Evolutionary conservation across 2,797 vertebrate genomes (phyloP).

Genomic region (Parauchenoglanis ngamensis): DNA sequence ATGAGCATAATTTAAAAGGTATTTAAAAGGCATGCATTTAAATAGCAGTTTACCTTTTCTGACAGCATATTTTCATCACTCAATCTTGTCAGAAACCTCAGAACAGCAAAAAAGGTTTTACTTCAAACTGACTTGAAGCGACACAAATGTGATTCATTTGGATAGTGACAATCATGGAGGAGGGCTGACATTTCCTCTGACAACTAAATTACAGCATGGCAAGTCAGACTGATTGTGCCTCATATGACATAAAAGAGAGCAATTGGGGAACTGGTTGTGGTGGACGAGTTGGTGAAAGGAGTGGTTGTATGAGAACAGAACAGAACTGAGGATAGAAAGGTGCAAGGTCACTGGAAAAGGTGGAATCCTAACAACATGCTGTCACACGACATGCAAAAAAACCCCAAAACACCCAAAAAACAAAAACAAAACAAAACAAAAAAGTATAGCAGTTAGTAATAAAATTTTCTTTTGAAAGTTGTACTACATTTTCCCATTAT

Average conservation of each 20-base stretch:
- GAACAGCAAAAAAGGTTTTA: slow-evolving; percentile 49
- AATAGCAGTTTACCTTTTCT: slow-evolving; percentile 36
- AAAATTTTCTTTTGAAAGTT: neutral
- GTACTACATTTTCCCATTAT: neutral
- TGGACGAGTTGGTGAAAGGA: slow-evolving; percentile 42
- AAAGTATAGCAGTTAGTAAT: neutral
- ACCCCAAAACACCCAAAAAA: neutral
- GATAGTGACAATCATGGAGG: slow-evolving; percentile 56
- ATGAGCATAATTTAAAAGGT: slow-evolving; percentile 14
- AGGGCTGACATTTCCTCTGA: slow-evolving; percentile 58
- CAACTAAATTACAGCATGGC: slow-evolving; percentile 61
- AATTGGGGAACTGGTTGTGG: slow-evolving; percentile 39
- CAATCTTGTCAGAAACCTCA: slow-evolving; percentile 48
- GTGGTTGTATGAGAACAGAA: slow-evolving; percentile 24
- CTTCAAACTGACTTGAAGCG: slow-evolving; percentile 52
- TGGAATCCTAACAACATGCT: slow-evolving; percentile 14
- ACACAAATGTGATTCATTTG: slow-evolving; percentile 55
- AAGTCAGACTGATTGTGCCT: slow-evolving; percentile 51
- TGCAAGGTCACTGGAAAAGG: slow-evolving; percentile 27
- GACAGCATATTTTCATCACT: slow-evolving; percentile 36
- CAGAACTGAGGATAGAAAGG: slow-evolving; percentile 26
- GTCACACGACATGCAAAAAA: neutral
- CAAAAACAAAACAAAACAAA: neutral
- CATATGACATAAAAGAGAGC: slow-evolving; percentile 42
- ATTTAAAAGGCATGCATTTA: slow-evolving; percentile 11